Percentiles rank a stretch among this genome's conserved stretches.
These are phyloP conservation scores for Chrysolina americana DNA, from an alignment of 2,888 invertebrate genomes.

Conservation along the genomic window DNA sequence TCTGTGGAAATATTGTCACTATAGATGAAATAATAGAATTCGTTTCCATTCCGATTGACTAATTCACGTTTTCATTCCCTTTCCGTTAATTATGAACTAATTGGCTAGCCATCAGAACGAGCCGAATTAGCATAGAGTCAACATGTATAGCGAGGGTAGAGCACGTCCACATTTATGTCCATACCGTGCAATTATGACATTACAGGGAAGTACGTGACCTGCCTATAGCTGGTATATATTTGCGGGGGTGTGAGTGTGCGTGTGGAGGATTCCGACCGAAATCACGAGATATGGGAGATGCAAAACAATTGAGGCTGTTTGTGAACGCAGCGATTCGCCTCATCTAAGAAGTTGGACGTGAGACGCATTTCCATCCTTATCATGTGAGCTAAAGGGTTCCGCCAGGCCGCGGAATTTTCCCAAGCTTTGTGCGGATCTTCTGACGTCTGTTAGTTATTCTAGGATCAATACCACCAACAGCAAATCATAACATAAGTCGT, in stretches of 20 bases:
- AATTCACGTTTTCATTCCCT: not conserved
- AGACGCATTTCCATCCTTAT: constrained; percentile 1
- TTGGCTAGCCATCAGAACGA: constrained; percentile 36
- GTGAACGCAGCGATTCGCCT: constrained; percentile 11
- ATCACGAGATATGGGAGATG: constrained; percentile 8
- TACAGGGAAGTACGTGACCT: constrained; percentile 44
- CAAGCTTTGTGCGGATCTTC: not conserved
- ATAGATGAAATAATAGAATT: too few relatives aligned
- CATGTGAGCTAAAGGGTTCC: not conserved
- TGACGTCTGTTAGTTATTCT: not conserved
- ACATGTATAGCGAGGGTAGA: constrained; percentile 37
- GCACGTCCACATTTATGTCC: constrained; percentile 40
- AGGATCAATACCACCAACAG: not conserved
- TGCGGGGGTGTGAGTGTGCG: constrained; percentile 19
- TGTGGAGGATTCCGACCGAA: constrained; percentile 1
- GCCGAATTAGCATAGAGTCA: constrained; percentile 44
- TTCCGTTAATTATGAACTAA: constrained; percentile 35
- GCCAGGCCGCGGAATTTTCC: not conserved
- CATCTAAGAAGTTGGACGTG: constrained; percentile 13
- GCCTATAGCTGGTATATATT: constrained; percentile 12
- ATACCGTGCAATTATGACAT: constrained; percentile 46
- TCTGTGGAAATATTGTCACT: too few relatives aligned
- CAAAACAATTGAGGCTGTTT: constrained; percentile 18
- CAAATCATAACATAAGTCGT: too few relatives aligned
- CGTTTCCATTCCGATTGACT: not conserved